These are phyloP conservation scores for Cephonodes hylas DNA, from an alignment of 2,888 invertebrate genomes.

Conservation along the genomic window DNA sequence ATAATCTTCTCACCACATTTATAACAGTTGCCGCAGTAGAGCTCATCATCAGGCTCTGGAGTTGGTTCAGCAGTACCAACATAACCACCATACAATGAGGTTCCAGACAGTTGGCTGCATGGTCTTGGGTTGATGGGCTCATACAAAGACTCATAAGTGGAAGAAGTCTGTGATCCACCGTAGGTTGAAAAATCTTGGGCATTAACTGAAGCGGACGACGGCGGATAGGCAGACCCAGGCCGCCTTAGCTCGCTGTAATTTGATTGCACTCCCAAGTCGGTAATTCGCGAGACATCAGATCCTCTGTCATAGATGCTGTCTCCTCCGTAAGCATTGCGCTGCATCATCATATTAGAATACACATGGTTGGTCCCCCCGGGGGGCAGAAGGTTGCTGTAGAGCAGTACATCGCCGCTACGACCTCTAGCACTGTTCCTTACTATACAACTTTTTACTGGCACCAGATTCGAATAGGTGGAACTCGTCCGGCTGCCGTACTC, in stretches of 20 bases:
- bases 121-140: constrained; percentile 84
- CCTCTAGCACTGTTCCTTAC: constrained; percentile 66
- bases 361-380: constrained; percentile 77
- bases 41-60: constrained; percentile 84
- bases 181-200: constrained; percentile 81
- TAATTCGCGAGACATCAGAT: constrained; percentile 73
- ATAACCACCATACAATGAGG: constrained; percentile 82
- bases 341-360: constrained; percentile 71
- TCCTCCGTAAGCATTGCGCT: constrained; percentile 68
- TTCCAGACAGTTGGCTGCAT: constrained; percentile 82
- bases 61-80: constrained; percentile 90
- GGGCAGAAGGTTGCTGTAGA: constrained; percentile 73
- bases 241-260: constrained; percentile 83
- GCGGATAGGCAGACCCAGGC: constrained; percentile 80
- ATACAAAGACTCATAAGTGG: constrained; percentile 84
- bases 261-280: constrained; percentile 79
- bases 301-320: constrained; percentile 77
- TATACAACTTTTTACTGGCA: constrained; percentile 77
- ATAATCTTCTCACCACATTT: constrained; percentile 96
- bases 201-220: constrained; percentile 73
- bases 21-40: constrained; percentile 93
- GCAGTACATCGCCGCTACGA: constrained; percentile 68
- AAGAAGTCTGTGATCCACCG: constrained; percentile 82
- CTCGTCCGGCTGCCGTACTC: constrained; percentile 75
- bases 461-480: constrained; percentile 74